Evolutionary conservation across 2,797 vertebrate genomes (phyloP).

Genomic region (Takifugu rubripes): DNA sequence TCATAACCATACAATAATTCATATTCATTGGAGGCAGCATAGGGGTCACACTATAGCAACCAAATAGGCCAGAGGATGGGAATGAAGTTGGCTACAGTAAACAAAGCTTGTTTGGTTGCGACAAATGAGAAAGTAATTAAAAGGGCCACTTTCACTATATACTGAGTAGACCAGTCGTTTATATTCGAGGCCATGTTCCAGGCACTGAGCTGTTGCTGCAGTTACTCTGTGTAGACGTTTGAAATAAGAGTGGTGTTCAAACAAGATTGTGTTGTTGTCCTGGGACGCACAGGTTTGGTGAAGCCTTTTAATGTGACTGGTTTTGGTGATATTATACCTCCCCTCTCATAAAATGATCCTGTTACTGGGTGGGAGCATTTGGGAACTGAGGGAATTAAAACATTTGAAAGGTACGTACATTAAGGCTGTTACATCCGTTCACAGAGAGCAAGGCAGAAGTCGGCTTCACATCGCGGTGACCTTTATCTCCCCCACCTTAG

Average conservation of each 20-base stretch:
- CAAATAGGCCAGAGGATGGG: conserved; percentile 59
- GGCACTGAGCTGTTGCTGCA: conserved; percentile 38
- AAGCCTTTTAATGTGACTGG: no score
- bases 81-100: conserved; percentile 68
- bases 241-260: conserved; percentile 19
- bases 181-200: conserved; percentile 56
- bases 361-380: no score
- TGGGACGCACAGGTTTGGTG: conserved; percentile 16
- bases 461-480: no score
- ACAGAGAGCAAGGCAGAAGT: no score
- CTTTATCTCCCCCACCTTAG: no score
- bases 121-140: conserved; percentile 74
- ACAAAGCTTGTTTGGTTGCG: conserved; percentile 61
- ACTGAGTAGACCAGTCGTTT: conserved; percentile 37
- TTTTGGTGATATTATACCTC: no score
- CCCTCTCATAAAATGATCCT: no score
- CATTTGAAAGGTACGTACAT: no score
- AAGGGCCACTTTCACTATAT: conserved; percentile 35
- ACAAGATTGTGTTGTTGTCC: conserved; percentile 6
- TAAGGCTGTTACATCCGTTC: no score
- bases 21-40: conserved; percentile 63
- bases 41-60: conserved; percentile 69
- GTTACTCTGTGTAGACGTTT: conserved; percentile 32
- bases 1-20: conserved; percentile 57
- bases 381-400: no score